Evolutionary conservation across 1,140 invertebrate species (phyloP), one percentile per base, ranked within the genome.

Genomic region (Dinoponera quadriceps): DNA sequence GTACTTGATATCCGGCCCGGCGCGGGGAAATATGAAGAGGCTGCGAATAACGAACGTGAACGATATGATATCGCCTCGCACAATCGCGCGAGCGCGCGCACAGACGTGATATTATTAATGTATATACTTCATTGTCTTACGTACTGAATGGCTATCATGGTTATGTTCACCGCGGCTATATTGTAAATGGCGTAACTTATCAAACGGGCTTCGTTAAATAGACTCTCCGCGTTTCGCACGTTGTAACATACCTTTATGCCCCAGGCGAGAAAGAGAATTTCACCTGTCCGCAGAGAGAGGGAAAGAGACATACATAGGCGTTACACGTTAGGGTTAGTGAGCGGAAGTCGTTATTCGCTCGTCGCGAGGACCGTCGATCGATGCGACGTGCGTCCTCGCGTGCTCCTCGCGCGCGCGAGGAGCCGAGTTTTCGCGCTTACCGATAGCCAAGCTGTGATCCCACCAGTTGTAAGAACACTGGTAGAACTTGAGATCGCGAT

Each of bases 171-270:
- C 63, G 97, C 95, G 72, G 98, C 97, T 86, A 98, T 99, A 93
- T 98, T 99, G 94, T 99, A 99, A 74, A 98, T 98, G 9, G 98
- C 97, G 94, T 98, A 98, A 55, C 97, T 98, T 87, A 99, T 99
- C 78, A 98, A 95, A 90, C 97, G 95, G 5, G 98, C 98, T 94
- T 99, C 98, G 93, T 98, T 98, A 94, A 98, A 98, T 16, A 98
- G 95, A 66, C 97, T 98, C 91, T 98, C 98, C 0, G 98, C 98
- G 92, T 98, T 98, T 54, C 98, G 94, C 0, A 98, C 98, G 82
- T 97, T 97, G 92, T 98, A 98, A 92, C 98, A 99, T 7, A 99
- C 97, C 71, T 97, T 96, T 13, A 98, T 97, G 27, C 98, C 98
- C 97, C 98, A 98, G 22, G 98, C 95, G 22, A 99, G 94, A 90